Evolutionary conservation across 2,113 vertebrate species (phyloP).

Genomic region (Pollimyrus isidori): DNA sequence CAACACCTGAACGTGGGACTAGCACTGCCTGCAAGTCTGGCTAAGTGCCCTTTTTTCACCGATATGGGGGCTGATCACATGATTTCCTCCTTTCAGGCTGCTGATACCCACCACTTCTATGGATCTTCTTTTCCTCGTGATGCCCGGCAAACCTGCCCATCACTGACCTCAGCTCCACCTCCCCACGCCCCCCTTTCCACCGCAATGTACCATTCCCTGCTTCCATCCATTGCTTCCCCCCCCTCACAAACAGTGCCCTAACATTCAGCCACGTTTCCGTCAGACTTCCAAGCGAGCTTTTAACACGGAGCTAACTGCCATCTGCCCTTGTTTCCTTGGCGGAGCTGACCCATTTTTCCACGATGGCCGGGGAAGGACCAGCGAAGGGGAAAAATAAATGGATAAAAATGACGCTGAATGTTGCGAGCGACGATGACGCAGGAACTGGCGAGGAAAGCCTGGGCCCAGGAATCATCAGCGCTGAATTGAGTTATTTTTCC

Average conservation of each 20-base stretch:
- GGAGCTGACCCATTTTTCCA: background rate
- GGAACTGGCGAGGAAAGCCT: background rate
- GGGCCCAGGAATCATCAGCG: background rate
- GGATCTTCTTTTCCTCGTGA: background rate
- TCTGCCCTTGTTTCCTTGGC: background rate
- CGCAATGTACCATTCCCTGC: background rate
- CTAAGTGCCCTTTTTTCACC: background rate
- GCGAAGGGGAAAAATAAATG: constrained; percentile 15
- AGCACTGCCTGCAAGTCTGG: background rate
- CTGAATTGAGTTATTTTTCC: constrained; percentile 4
- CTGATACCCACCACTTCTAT: background rate
- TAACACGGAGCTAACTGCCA: background rate
- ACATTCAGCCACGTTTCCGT: background rate
- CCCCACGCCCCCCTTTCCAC: background rate
- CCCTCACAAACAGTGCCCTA: background rate
- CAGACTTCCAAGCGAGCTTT: background rate
- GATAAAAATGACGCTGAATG: constrained; percentile 10
- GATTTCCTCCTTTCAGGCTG: background rate
- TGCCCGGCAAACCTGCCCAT: background rate
- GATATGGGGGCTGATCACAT: background rate
- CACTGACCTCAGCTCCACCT: background rate
- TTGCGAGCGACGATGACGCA: background rate
- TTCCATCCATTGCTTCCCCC: background rate
- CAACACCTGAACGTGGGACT: background rate
- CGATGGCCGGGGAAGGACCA: background rate